Percentiles rank a stretch among this genome's conserved stretches.
These are phyloP conservation scores for Neolamprologus modestus DNA, from an alignment of 2,113 vertebrate species.

Conservation along the genomic window DNA sequence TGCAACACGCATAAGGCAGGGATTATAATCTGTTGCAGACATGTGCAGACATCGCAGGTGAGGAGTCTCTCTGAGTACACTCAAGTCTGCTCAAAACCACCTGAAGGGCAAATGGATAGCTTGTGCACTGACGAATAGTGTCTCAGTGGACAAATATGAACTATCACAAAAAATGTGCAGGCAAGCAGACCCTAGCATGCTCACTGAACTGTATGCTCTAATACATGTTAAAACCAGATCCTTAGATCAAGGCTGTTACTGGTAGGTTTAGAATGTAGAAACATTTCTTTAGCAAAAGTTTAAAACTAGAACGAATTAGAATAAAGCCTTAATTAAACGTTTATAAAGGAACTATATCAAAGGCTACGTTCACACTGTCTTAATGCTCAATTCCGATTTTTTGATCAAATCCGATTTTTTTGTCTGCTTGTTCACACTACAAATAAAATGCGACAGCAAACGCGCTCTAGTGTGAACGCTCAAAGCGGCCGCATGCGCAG, in stretches of 20 bases:
- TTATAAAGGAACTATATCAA: neutral
- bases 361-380: no score
- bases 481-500: fast-evolving
- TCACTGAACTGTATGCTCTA: neutral
- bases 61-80: neutral
- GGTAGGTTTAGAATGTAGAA: fast-evolving
- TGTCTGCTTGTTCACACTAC: no score
- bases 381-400: fast-evolving
- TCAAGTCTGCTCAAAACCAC: neutral
- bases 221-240: neutral
- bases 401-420: fast-evolving
- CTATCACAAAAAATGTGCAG: neutral
- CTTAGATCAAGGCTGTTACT: neutral
- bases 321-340: neutral
- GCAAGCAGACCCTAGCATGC: neutral
- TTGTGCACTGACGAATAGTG: fast-evolving
- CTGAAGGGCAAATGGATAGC: neutral
- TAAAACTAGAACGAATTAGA: neutral
- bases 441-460: no score
- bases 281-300: neutral
- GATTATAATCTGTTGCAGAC: neutral
- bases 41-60: neutral
- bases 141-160: neutral
- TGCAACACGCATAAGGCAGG: neutral
- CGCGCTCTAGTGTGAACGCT: no score